Conservation (phyloP, 2,113 vertebrate species). For the Microcebus jonahi region DNA sequence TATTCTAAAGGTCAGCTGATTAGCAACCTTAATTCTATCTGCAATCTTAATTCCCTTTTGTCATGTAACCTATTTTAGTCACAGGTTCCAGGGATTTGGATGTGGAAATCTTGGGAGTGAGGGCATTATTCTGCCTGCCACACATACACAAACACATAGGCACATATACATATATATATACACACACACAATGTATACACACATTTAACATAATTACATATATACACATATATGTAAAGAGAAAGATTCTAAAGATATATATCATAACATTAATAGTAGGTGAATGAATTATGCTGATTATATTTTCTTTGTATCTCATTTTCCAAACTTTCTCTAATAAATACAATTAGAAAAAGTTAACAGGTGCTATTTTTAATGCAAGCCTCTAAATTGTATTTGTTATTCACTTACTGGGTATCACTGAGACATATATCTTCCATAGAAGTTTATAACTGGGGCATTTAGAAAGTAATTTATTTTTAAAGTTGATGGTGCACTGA, state of each 20-base stretch:
- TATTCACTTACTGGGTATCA: slow-evolving; percentile 17
- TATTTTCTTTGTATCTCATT: not conserved
- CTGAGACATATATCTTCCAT: not conserved
- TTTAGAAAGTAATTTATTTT: slow-evolving; percentile 72
- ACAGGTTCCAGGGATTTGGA: not conserved
- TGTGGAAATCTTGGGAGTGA: not conserved
- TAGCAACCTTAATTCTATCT: not conserved
- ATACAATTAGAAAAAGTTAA: slow-evolving; percentile 26
- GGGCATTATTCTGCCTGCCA: not conserved
- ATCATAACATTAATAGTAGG: not conserved
- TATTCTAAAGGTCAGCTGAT: not conserved
- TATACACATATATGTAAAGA: not conserved
- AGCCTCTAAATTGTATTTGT: slow-evolving; percentile 41
- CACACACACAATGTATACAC: rapidly evolving
- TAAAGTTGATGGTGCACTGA: slow-evolving; percentile 49
- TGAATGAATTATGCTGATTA: not conserved
- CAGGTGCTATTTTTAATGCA: slow-evolving; percentile 18
- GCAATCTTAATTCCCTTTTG: not conserved
- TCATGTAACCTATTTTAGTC: not conserved
- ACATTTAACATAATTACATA: not conserved
- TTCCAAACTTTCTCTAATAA: not conserved
- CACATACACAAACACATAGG: too few relatives aligned
- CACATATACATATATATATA: not conserved
- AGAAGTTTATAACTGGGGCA: slow-evolving; percentile 13
- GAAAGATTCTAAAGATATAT: not conserved